A percentile compares a stretch with the other conserved stretches of the same genome.
Evolutionary conservation across 2,113 vertebrate species (phyloP).

Genomic region (Rhea americana): DNA sequence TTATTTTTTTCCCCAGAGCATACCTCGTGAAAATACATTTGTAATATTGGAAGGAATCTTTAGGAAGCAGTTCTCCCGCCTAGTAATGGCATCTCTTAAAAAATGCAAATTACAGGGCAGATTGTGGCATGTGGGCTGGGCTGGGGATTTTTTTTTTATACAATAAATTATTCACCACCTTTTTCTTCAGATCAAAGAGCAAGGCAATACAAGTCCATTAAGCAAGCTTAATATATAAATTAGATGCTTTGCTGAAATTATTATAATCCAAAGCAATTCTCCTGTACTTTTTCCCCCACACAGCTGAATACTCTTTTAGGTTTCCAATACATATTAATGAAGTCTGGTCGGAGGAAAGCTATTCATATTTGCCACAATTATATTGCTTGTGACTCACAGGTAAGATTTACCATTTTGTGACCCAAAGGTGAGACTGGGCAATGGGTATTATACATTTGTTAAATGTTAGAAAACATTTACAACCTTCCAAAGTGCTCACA

Average conservation of each 20-base stretch:
- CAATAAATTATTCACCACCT: slow-evolving; percentile 49
- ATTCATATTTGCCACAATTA: background rate
- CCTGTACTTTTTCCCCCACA: background rate
- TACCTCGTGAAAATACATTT: slow-evolving; percentile 34
- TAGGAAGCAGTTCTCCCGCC: slow-evolving; percentile 22
- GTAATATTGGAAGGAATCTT: slow-evolving; percentile 14
- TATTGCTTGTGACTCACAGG: background rate
- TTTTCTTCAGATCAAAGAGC: slow-evolving; percentile 51
- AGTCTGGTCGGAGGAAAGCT: background rate
- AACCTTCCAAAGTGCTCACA: background rate
- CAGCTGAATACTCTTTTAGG: background rate
- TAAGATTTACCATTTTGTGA: background rate
- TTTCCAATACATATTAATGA: slow-evolving; percentile 40
- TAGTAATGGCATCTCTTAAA: background rate
- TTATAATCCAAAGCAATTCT: slow-evolving; percentile 53
- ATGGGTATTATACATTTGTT: background rate
- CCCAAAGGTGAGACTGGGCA: background rate
- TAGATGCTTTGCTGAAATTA: slow-evolving; percentile 53
- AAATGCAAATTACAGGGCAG: slow-evolving; percentile 42
- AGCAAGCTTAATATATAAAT: slow-evolving; percentile 66
- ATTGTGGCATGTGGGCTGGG: background rate
- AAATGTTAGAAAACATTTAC: background rate
- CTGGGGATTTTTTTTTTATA: background rate
- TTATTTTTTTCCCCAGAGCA: slow-evolving; percentile 28
- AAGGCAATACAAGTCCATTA: slow-evolving; percentile 42